Evolutionary conservation across 2,113 vertebrate species (phyloP), one percentile per base, ranked within the genome.

Genomic region (Pseudopodoces humilis): DNA sequence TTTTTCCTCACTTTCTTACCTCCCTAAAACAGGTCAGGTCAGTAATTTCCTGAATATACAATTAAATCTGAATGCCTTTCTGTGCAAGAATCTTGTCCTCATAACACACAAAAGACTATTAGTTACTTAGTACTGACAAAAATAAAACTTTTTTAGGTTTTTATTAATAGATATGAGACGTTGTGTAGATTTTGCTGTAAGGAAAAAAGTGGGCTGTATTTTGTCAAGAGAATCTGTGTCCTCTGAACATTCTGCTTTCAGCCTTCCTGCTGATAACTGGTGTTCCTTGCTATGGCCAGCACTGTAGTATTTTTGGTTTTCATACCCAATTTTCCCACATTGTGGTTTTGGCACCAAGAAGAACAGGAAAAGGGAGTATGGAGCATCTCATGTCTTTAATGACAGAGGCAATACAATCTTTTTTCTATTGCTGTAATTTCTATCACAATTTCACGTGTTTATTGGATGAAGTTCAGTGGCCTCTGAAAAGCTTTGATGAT

Each of bases 81-180:
- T 80, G 49, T 63, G 43, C 70, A 52, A 74, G 82, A 79, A 65
- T 88, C 85, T 50, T 19, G 13, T 69, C 28, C 79, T 90, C 6
- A 3, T 88, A 83, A 28, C 50, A 31, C 53, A 55, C 1, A 7
- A 55, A 93, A 77, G 67, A 56, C 58, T 53, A 8, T 62, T 67
- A 63, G 52, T 76, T 92, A 55, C 28, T 58, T 58, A 53, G 37
- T 83, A 53, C 71, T 83, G 76, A 47, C 58, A 72, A 86, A 92
- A 94, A 58, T 86, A 95, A 88, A 92, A 77, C 67, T 56, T 86
- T 28, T 41, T 44, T 43, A 52, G 58, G 18, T 69, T 92, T 91
- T 88, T 95, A 90, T 90, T 92, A 92, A 74, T 86, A 94, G 90
- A 53, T 35, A 6, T 19, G 53, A 90, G 67, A 44, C 79, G 74